phyloP scores from a whole-genome alignment of 2,888 invertebrate genomes.

The Chouioia cunea region DNA sequence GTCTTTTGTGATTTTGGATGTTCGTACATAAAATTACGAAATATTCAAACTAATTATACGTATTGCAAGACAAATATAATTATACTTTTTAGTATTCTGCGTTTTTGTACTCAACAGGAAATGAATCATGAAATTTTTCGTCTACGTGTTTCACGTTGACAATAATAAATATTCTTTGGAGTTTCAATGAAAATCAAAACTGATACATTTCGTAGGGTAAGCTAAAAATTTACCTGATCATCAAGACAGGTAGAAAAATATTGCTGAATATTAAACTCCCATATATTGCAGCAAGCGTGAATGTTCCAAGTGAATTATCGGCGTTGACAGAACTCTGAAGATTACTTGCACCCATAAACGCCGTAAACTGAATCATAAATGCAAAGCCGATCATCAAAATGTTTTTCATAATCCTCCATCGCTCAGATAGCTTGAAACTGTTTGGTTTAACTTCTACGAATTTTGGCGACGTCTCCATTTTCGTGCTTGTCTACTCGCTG shows the following conservation, averaged over 20 bases:
- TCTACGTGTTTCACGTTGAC: too few relatives aligned
- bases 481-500: neutral
- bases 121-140: too few relatives aligned
- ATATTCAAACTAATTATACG: too few relatives aligned
- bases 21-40: too few relatives aligned
- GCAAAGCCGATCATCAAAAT: constrained; percentile 87
- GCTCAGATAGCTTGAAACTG: constrained; percentile 71
- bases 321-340: constrained; percentile 88
- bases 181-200: too few relatives aligned
- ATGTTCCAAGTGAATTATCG: constrained; percentile 85
- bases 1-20: too few relatives aligned
- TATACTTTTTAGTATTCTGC: too few relatives aligned
- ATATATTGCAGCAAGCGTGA: constrained; percentile 88
- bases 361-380: constrained; percentile 93
- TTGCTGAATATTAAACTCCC: constrained; percentile 90
- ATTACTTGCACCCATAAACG: constrained; percentile 88
- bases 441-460: constrained; percentile 55
- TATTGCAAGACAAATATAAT: too few relatives aligned
- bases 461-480: constrained; percentile 48
- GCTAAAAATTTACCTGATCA: constrained; percentile 79
- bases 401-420: constrained; percentile 86
- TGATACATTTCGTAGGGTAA: too few relatives aligned
- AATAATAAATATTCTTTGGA: too few relatives aligned
- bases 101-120: too few relatives aligned
- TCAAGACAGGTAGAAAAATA: constrained; percentile 86